Percentiles rank a stretch among this genome's conserved stretches.
phyloP scores from a whole-genome alignment of 2,797 vertebrate species.

The Tragelaphus oryx region DNA sequence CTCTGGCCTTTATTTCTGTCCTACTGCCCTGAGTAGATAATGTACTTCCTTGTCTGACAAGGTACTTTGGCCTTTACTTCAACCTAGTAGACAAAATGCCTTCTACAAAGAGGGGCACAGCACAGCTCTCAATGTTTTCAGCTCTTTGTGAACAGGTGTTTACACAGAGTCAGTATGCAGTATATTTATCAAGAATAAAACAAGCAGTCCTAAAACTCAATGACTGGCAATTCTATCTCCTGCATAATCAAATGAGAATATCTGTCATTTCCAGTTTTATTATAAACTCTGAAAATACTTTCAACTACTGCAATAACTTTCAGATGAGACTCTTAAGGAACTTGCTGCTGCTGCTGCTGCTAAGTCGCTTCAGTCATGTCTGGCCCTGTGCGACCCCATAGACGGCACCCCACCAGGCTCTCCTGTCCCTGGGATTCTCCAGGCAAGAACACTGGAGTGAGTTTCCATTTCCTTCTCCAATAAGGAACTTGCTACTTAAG shows the following conservation, averaged over 20 bases:
- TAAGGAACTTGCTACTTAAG: not conserved
- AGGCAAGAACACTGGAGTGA: not conserved
- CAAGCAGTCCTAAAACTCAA: not conserved
- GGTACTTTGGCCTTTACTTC: not conserved
- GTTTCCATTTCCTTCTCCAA: not conserved
- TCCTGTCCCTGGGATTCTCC: not conserved
- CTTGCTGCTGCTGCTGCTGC: not conserved
- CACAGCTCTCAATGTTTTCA: not conserved
- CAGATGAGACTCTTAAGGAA: not conserved
- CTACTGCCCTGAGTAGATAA: not conserved
- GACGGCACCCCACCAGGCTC: not conserved
- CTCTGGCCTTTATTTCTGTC: constrained; percentile 6
- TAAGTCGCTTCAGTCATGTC: rapidly evolving
- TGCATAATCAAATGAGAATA: constrained; percentile 27
- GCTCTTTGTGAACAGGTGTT: not conserved
- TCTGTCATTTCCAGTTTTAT: not conserved
- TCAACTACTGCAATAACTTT: not conserved
- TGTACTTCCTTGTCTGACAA: not conserved
- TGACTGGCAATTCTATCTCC: not conserved
- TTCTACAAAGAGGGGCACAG: not conserved
- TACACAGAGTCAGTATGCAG: not conserved
- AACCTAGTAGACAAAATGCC: constrained; percentile 14
- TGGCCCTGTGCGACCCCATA: not conserved
- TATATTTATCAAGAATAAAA: constrained; percentile 31
- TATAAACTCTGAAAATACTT: constrained; percentile 39